Base-by-base conservation (phyloP, 1,140 invertebrate genomes). In the Anoplolepis gracilipes region DNA sequence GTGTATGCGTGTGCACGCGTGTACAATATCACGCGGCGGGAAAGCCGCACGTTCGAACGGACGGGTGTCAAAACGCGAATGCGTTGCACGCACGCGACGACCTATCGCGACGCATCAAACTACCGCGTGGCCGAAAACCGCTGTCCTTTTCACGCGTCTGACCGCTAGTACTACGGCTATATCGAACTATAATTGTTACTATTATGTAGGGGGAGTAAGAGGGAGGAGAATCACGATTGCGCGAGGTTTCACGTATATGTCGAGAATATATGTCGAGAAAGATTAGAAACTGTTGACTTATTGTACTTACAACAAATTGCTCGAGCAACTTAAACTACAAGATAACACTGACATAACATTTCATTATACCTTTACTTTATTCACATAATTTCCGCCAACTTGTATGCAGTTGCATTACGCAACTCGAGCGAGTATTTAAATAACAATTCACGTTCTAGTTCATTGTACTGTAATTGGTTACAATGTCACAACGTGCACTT, bases 71-170 rank as follows among this genome's bases (percentile, higher is more conserved):
- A 89, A 89, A 89, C 84, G 84, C 10, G 67, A 59, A 78, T 28
- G 59, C 78, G 88, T 84, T 89, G 78, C 86, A 86, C 57, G 70
- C 49, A 42, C n/a, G 77, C 49, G 65, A 70, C 42, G 78, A 81
- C 59, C 49, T 57, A 36, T 42, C 85, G 22, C 39, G 65, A 42
- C 72, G 73, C 59, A 76, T 86, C 84, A 76, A 85, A 69, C 65
- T 70, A 77, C 22, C 85, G 49, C 73, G 53, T 33, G 13, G 3
- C 28, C 77, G 88, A 89, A 90, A 90, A 90, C 89, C 89, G 88
- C 89, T 90, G 88, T 87, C 89, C 88, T 88, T 90, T 90, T 90
- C 89, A 90, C 88, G 88, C 81, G 70, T 87, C 70, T 67, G 61
- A 67, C 73, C 88, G 85, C 65, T 25, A 64, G 62, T 85, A 75